Base-by-base conservation (phyloP, 2,113 vertebrate genomes). In the Scomber scombrus region DNA sequence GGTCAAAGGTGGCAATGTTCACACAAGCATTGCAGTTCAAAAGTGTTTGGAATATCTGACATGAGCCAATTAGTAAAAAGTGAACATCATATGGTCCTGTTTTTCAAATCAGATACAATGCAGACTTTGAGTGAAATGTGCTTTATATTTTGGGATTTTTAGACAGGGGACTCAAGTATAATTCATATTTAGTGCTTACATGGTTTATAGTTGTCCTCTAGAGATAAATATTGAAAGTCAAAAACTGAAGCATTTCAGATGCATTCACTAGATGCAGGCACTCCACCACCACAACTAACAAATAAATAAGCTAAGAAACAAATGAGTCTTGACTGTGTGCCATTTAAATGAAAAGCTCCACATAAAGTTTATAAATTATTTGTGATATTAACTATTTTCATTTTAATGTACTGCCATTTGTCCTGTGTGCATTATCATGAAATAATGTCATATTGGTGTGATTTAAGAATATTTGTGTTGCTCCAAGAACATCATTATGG, bases 1-100 rank as follows among this genome's bases (percentile, higher is more conserved):
- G 57, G 40, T 85, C 56, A 75, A 45, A 50, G 50, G 52, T 55
- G 49, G 40, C 1, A 19, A 50, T 11, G 43, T 63, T 46, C 34
- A 61, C 45, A 34, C 15, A 26, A 45, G 47, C 26, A 15, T 21
- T 23, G 55, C 29, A 40, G 8, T 43, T 57, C 7, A 16, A 14
- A 15, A 11, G 2, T 23, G 10, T 15, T 40, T 1, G 7, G 26
- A 19, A 18, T 54, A 5, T 47, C 21, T 49, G 21, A 46, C 15
- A 23, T 50, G 10, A 43, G 19, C 46, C 57, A 14, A 65, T 65
- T 65, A 2, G 23, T 26, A 26, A 26, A 26, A 26, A 26, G 23
- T 26, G 23, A 26, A 26, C 23, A 26, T 2, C 23, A 26, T 26
- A 26, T 26, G 23, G 23, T 26, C 23, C 23, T 26, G 23, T 26